Conservation (phyloP, 2,113 vertebrate genomes). For the Phycodurus eques region DNA sequence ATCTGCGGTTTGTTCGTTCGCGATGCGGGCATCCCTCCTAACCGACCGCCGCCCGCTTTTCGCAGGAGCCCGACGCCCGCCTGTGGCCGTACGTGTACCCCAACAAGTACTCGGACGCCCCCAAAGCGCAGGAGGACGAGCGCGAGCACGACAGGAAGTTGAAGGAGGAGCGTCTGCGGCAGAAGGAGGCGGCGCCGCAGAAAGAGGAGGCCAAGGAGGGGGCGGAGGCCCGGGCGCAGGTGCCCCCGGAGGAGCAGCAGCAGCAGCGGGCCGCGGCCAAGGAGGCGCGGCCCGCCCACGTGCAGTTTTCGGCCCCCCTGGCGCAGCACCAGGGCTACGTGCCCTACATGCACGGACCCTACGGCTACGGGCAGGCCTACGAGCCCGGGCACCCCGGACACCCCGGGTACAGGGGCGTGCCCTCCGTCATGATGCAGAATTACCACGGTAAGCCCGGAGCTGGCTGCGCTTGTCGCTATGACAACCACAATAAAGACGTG, state of each 20-base stretch:
- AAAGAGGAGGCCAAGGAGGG: constrained; percentile 89
- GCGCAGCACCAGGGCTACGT: constrained; percentile 94
- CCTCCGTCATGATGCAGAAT: constrained; percentile 97
- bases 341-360: constrained; percentile 92
- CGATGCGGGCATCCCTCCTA: background rate
- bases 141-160: constrained; percentile 83
- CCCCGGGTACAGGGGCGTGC: constrained; percentile 90
- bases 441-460: constrained; percentile 82
- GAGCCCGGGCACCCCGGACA: constrained; percentile 89
- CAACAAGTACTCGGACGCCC: constrained; percentile 86
- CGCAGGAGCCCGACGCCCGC: constrained; percentile 76
- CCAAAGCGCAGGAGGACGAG: constrained; percentile 79
- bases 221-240: constrained; percentile 70
- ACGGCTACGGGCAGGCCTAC: constrained; percentile 91
- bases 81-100: constrained; percentile 87
- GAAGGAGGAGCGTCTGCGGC: constrained; percentile 84
- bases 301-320: constrained; percentile 87
- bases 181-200: constrained; percentile 75
- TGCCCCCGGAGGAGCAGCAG: constrained; percentile 67
- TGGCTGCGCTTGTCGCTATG: background rate
- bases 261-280: constrained; percentile 80
- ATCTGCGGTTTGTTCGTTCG: no score
- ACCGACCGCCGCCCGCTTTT: background rate
- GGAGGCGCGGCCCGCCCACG: constrained; percentile 83
- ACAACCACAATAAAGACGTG: background rate